Base-by-base conservation (phyloP, 1,140 invertebrate species). In the Lucilia sericata region DNA sequence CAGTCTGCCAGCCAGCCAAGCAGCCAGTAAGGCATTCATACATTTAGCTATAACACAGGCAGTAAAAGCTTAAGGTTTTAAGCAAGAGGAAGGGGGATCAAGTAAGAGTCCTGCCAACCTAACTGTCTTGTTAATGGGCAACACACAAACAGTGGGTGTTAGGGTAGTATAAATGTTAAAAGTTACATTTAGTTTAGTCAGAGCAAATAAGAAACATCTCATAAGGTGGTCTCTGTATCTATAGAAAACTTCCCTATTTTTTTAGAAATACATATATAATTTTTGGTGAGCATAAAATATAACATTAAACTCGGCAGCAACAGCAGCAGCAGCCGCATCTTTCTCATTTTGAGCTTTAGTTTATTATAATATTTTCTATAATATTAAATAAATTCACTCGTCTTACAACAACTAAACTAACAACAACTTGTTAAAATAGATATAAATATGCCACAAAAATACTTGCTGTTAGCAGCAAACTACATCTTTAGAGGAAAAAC, bases 341-440 rank as follows among this genome's bases (percentile, higher is more conserved):
- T 70, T 70, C 65, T 70, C 65, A 70, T 70, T 70, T 70, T 70
- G 65, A 70, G 65, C n/a, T 70, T 70, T 70, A 70, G 10, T 70
- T 19, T 70, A 70, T 21, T 21, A 70, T 70, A 70, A 70, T 70
- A 70, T 70, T 21, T 70, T 70, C 65, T 70, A 70, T 70, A 70
- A 70, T 70, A 25, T 70, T 21, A 21, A 60, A 70, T 5, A 21
- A 70, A 21, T 19, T 70, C 19, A 21, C 65, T 70, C 21, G 65
- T 70, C n/a, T 70, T 70, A 12, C 7, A 10, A 12, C 7, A 10
- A 8, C 13, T 14, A 60, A 17, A 60, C 13, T 30, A 30, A 21
- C 19, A 5, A 70, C 60, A 70, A 70, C 17, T 5, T 21, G 14
- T n/a, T 65, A 10, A 8, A 21, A 12, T 42, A 42, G 42, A 42